These are phyloP conservation scores for Probosciger aterrimus DNA, from an alignment of 2,113 vertebrate species.

Conservation along the genomic window DNA sequence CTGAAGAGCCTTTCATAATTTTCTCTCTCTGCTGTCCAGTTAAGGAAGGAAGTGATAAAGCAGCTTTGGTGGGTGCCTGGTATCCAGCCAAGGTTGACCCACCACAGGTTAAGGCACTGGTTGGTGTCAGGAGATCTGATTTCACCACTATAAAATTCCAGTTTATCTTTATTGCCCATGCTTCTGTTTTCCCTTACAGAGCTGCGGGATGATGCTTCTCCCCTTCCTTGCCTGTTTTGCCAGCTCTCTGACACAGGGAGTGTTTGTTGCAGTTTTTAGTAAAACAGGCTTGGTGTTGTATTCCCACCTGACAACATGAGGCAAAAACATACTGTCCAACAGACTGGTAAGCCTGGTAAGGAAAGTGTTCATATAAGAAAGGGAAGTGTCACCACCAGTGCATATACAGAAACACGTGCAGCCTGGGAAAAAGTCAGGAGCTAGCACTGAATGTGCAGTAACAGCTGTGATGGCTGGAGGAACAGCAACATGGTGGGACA, in stretches of 20 bases:
- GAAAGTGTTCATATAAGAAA: not conserved
- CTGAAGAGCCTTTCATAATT: not conserved
- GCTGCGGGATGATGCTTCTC: not conserved
- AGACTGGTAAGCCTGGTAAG: not conserved
- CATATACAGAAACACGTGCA: not conserved
- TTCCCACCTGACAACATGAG: accelerated
- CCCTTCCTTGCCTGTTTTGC: not conserved
- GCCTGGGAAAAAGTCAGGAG: not conserved
- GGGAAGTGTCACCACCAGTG: not conserved
- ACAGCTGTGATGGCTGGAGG: not conserved
- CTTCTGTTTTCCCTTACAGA: not conserved
- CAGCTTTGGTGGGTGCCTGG: not conserved
- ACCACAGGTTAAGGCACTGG: not conserved
- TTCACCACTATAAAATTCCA: not conserved
- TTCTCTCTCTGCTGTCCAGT: not conserved
- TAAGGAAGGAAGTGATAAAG: not conserved
- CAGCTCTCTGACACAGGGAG: not conserved
- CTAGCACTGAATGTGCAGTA: accelerated
- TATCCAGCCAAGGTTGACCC: not conserved
- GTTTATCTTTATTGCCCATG: not conserved
- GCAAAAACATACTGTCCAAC: not conserved
- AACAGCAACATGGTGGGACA: not conserved
- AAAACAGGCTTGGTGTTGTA: not conserved
- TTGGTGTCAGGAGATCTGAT: not conserved
- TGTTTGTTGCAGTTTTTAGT: not conserved